phyloP scores from a whole-genome alignment of 2,888 invertebrate genomes.

The Phalera bucephala region DNA sequence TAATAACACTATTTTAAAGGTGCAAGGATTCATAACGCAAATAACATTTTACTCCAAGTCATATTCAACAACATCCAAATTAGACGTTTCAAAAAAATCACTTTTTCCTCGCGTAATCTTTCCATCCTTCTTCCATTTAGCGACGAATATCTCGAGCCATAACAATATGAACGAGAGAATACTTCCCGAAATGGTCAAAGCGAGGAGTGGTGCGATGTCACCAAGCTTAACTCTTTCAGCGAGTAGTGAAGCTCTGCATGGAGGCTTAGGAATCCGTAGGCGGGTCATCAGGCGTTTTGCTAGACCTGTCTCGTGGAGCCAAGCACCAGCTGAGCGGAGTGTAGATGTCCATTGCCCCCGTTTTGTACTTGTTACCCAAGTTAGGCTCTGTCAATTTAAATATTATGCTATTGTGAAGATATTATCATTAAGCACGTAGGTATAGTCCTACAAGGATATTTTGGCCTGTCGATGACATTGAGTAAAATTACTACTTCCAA shows the following conservation, averaged over 20 bases:
- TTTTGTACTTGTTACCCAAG: conserved; percentile 52
- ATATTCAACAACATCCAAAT: conserved; percentile 1
- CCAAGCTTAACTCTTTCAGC: conserved; percentile 64
- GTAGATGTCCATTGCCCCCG: conserved; percentile 54
- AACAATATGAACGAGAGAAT: conserved; percentile 48
- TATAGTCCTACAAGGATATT: no score
- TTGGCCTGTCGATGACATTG: no score
- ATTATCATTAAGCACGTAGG: no score
- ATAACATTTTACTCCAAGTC: conserved; percentile 3
- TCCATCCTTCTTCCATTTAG: conserved; percentile 24
- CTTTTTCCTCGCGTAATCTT: conserved; percentile 1
- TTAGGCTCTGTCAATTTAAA: conserved; percentile 34
- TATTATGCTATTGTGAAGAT: no score
- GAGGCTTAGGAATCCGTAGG: conserved; percentile 46
- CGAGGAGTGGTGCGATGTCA: conserved; percentile 53
- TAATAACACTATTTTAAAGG: no score
- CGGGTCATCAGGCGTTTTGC: conserved; percentile 44
- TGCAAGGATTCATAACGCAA: no score
- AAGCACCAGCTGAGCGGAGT: conserved; percentile 45
- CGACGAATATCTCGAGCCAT: conserved; percentile 45
- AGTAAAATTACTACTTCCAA: no score
- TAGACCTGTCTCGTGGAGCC: conserved; percentile 61
- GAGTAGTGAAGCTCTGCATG: conserved; percentile 57
- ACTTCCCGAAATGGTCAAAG: conserved; percentile 39
- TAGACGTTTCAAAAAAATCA: no score